Evolutionary conservation across 30 jellyfish, hydroid and myxozoan species (phyloP), one percentile per base, ranked within the genome.

Genomic region (Cassiopea andromeda): DNA sequence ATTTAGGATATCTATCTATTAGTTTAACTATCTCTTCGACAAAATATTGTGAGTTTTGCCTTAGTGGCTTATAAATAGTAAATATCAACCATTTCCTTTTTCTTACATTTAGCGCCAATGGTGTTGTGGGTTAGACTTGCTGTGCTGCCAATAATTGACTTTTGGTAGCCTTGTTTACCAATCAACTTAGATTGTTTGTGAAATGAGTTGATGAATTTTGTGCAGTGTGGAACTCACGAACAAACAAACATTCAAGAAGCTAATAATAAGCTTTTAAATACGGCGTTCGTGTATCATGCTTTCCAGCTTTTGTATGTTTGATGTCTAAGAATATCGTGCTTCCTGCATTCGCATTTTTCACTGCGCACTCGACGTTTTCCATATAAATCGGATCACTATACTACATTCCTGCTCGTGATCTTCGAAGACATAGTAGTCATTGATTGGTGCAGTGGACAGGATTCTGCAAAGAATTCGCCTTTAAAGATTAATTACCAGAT

Each of bases 111-210:
- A 27, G 38, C 38, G 38, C 38, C 38, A 27, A 27, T 27, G 68
- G 84, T 75, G 84, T 75, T 47, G 84, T 75, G 84, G 60, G 69
- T 44, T 46, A 19, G 84, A 57, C 44, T 58, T 75, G 84, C 84
- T 49, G 66, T 47, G 84, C 84, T 75, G 84, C 84, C 75, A 66
- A 19, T 14, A 4, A 66, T 66, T 16, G 45, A 66, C 43, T 3
- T 19, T 66, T 15, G 27, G 75, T 19, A 66, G 19, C 75, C 75
- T 15, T 66, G 75, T 66, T 66, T 19, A 66, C 75, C 45, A 66
- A 54, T 10, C 12, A 27, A 27, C 38, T 54, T 54, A 3, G 12
- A 54, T 54, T 10, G 0, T 54, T 3, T 54, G 64, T 6, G 64
- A 54, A 6, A 54, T 54, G 64, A 54, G 64, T 54, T 10, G 10